A percentile compares a stretch with the other conserved stretches of the same genome.
Evolutionary conservation across 2,113 vertebrate genomes (phyloP).

Genomic region (Henicopernis longicauda): DNA sequence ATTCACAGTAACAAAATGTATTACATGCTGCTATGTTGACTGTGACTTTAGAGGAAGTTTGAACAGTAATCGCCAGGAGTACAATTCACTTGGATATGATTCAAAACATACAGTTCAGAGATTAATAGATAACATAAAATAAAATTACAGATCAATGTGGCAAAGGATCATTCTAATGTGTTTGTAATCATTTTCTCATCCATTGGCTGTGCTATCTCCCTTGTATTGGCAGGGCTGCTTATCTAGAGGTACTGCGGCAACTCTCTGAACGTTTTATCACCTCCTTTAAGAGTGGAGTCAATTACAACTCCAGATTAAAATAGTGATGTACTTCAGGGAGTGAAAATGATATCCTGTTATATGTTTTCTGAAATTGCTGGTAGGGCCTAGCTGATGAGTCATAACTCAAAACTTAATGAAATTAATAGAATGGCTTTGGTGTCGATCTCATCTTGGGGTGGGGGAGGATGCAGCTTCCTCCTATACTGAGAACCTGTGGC

Average conservation of each 20-base stretch:
- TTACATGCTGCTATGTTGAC: not conserved
- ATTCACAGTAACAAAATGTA: not conserved
- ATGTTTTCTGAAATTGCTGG: slow-evolving; percentile 11
- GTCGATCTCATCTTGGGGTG: rapidly evolving
- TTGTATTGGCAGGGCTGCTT: not conserved
- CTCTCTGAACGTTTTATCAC: slow-evolving; percentile 24
- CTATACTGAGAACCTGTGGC: not conserved
- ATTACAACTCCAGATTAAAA: slow-evolving; percentile 44
- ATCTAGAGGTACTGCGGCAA: not conserved
- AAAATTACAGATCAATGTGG: not conserved
- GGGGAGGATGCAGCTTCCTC: not conserved
- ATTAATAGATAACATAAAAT: not conserved
- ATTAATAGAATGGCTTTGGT: not conserved
- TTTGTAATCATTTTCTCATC: not conserved
- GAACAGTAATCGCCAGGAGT: not conserved
- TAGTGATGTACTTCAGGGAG: not conserved
- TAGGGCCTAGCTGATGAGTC: not conserved
- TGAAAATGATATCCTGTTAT: not conserved
- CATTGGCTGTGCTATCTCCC: not conserved
- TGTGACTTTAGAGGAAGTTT: not conserved
- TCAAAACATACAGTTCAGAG: not conserved
- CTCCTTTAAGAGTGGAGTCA: slow-evolving; percentile 31
- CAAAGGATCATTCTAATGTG: not conserved
- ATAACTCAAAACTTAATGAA: not conserved
- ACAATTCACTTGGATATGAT: not conserved